Evolutionary conservation across 2,888 invertebrate species (phyloP), one percentile per base, ranked within the genome.

Genomic region (Eupsilia transversa): DNA sequence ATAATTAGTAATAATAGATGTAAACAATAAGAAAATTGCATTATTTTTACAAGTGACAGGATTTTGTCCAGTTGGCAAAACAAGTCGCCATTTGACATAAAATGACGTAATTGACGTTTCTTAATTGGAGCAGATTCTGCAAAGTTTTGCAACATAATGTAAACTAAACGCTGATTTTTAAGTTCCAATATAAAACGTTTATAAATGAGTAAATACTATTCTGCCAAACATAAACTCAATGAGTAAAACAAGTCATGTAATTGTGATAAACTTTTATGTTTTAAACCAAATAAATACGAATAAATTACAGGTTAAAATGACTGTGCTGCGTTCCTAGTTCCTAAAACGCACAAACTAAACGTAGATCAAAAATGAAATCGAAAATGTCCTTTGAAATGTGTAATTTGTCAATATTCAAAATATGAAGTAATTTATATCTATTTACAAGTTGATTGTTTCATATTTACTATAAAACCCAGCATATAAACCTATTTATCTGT

Each of bases 11-110:
- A 83, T 81, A 90, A 83, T 80, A 79, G 82, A 91, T 90, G 93
- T 95, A 96, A 96, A 96, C 94, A 94, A 92, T 89, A 88, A 88
- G 91, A 93, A 95, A 94, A 93, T 94, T 91, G 93, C 96, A 95
- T 95, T 95, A 95, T 96, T 96, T 95, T 93, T 88, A 80, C 87
- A 75, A 88, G 75, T 95, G 95, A 95, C 95, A 96, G 90, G 90
- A 93, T 91, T 92, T 89, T 95, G 96, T 94, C 94, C 93, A 95
- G 96, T 96, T 96, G 96, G 96, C 96, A 96, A 96, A 95, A 95
- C 94, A 95, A 94, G 89, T 91, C 89, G 87, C 89, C 89, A 89
- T 92, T 87, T 77, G 76, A 77, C 77, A 52, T 75, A 23, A 70
- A 61, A 72, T 87, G 82, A 88, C 84, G 85, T 80, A 81, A 83